Conservation (phyloP, 53 echinoderm and acorn worm genomes). For the Temnopleurus reevesii region DNA sequence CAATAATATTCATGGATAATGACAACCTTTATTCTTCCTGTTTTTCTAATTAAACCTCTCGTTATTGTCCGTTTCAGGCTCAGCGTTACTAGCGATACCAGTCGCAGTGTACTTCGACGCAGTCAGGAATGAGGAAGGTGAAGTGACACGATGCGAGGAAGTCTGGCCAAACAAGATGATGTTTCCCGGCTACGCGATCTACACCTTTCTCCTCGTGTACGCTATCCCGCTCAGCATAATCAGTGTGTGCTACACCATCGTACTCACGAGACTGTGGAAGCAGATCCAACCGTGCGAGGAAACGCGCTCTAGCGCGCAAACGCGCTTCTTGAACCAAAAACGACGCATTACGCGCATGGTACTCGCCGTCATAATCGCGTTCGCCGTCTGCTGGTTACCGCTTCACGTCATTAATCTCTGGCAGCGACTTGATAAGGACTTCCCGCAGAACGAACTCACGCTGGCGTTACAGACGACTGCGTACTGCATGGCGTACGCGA, state of each 20-base stretch:
- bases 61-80: slow-evolving; percentile 51
- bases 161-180: slow-evolving; percentile 67
- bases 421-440: slow-evolving; percentile 58
- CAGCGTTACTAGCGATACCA: slow-evolving; percentile 75
- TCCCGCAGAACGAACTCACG: slow-evolving; percentile 46
- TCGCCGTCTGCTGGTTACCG: slow-evolving; percentile 83
- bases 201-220: slow-evolving; percentile 69
- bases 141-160: slow-evolving; percentile 51
- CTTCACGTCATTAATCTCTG: slow-evolving; percentile 65
- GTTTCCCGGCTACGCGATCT: slow-evolving; percentile 65
- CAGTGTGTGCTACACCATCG: slow-evolving; percentile 76
- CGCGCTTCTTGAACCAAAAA: slow-evolving; percentile 75
- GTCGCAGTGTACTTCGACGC: slow-evolving; percentile 69
- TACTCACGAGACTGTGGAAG: slow-evolving; percentile 72
- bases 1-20: too few species aligned
- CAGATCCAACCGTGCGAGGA: slow-evolving; percentile 71
- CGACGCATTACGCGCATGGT: slow-evolving; percentile 85
- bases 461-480: slow-evolving; percentile 52
- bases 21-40: background rate
- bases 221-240: slow-evolving; percentile 72
- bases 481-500: slow-evolving; percentile 71
- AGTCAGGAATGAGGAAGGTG: background rate
- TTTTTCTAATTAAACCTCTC: background rate
- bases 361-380: slow-evolving; percentile 71
- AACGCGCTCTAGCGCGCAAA: slow-evolving; percentile 59